Evolutionary conservation across 1,140 invertebrate genomes (phyloP).

Genomic region (Zaprionus africanus): DNA sequence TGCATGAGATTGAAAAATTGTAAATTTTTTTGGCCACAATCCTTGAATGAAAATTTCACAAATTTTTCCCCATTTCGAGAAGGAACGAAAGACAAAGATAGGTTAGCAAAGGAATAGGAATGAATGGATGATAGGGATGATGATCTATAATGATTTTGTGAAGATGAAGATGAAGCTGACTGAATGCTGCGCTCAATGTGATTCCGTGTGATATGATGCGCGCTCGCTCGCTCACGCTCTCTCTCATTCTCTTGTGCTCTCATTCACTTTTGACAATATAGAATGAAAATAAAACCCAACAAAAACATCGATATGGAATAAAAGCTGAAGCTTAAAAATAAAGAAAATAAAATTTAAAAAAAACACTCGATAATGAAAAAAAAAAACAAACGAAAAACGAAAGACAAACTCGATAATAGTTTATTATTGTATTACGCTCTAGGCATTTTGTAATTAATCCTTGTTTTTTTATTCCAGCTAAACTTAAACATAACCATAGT

Average conservation of each 20-base stretch:
- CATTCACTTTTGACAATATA: too few species aligned
- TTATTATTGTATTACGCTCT: slow-evolving; percentile 13
- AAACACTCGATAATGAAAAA: slow-evolving; percentile 8
- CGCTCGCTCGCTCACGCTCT: slow-evolving; percentile 5
- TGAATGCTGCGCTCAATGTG: not conserved
- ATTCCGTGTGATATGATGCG: not conserved
- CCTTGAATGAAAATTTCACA: slow-evolving; percentile 49
- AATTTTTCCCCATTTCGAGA: slow-evolving; percentile 40
- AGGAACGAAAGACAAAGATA: not conserved
- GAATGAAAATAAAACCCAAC: not conserved
- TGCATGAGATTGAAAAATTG: slow-evolving; percentile 50
- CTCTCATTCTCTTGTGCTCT: not conserved
- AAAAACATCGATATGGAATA: slow-evolving; percentile 30
- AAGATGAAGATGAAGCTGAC: not conserved
- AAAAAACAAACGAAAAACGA: slow-evolving; percentile 20
- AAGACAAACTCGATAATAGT: slow-evolving; percentile 27
- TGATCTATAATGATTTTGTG: not conserved
- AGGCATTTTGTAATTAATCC: slow-evolving; percentile 23
- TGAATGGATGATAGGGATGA: not conserved
- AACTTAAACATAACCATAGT: not conserved
- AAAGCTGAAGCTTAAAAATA: slow-evolving; percentile 14
- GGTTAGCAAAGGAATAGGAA: slow-evolving; percentile 1
- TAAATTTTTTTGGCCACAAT: slow-evolving; percentile 54
- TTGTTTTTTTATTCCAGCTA: slow-evolving; percentile 36
- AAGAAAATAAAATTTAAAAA: slow-evolving; percentile 18